Evolutionary conservation across 2,888 invertebrate genomes (phyloP).

Genomic region (Aspidapion aeneum): DNA sequence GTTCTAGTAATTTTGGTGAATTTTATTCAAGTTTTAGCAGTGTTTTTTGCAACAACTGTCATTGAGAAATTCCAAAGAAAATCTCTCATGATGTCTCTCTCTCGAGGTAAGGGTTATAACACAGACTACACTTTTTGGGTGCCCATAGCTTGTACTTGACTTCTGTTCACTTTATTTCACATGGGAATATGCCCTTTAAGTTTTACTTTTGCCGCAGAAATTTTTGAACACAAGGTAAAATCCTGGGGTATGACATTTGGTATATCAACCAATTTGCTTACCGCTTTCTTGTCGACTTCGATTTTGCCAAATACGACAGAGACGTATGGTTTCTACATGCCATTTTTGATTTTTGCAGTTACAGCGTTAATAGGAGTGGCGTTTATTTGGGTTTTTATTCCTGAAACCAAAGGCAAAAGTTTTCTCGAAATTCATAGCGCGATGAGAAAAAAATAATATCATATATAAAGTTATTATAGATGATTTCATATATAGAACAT

Average conservation of each 20-base stretch:
- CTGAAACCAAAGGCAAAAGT: conserved; percentile 31
- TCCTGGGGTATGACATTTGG: conserved; percentile 47
- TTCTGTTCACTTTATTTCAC: conserved; percentile 71
- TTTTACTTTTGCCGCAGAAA: conserved; percentile 77
- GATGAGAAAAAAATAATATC: not conserved
- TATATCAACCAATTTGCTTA: conserved; percentile 12
- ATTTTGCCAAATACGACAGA: conserved; percentile 27
- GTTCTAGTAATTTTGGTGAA: conserved; percentile 74
- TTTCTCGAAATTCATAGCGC: conserved; percentile 24
- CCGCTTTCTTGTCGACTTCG: not conserved
- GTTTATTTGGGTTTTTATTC: conserved; percentile 17
- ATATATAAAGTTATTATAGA: too few relatives aligned
- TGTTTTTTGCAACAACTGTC: not conserved
- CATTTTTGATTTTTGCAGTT: conserved; percentile 27
- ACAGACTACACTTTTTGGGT: not conserved
- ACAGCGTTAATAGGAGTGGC: conserved; percentile 8
- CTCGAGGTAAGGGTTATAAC: not conserved
- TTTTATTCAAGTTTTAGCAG: conserved; percentile 56
- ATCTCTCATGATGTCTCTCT: not conserved
- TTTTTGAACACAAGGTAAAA: conserved; percentile 63
- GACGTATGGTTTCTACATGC: conserved; percentile 25
- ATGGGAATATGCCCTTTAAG: conserved; percentile 68
- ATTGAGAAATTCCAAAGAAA: not conserved
- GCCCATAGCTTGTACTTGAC: not conserved
- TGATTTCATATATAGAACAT: too few relatives aligned